Evolutionary conservation across 35 echinoderm and acorn worm genomes (phyloP).

Genomic region (Chiridota heheva): DNA sequence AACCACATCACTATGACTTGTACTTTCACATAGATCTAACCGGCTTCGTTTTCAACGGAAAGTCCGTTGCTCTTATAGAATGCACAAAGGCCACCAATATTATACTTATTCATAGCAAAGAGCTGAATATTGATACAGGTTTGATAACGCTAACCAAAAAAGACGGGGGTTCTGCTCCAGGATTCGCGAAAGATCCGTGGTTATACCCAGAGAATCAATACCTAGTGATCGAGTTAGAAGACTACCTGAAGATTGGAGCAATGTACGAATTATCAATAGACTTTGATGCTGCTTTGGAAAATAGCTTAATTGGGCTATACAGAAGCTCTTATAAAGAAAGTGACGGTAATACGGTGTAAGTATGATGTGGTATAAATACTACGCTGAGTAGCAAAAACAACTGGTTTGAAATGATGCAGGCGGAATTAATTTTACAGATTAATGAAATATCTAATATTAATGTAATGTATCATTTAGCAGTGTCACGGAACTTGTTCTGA

Average conservation of each 20-base stretch:
- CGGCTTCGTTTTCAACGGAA: conserved; percentile 54
- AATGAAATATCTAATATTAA: too few species aligned
- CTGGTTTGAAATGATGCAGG: too few species aligned
- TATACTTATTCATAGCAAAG: conserved; percentile 84
- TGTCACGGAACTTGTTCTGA: too few species aligned
- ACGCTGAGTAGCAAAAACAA: too few species aligned
- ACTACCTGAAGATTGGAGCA: neutral
- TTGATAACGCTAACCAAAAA: neutral
- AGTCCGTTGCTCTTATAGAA: conserved; percentile 39
- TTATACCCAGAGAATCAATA: conserved; percentile 35
- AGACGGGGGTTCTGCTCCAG: neutral
- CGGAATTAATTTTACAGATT: too few species aligned
- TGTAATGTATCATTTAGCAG: too few species aligned
- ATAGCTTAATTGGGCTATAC: conserved; percentile 59
- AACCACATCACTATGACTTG: conserved; percentile 77
- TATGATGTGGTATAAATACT: neutral
- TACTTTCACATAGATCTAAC: conserved; percentile 64
- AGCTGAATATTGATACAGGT: conserved; percentile 37
- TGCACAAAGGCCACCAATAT: conserved; percentile 47
- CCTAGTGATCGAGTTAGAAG: conserved; percentile 43
- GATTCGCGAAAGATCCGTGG: neutral
- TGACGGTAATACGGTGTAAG: conserved; percentile 21
- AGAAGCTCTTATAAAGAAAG: conserved; percentile 59
- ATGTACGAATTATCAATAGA: conserved; percentile 41
- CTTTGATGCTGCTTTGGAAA: conserved; percentile 49